A percentile compares a stretch with the other conserved stretches of the same genome.
These are phyloP conservation scores for Callitettix versicolor DNA, from an alignment of 1,140 invertebrate genomes.

Conservation along the genomic window DNA sequence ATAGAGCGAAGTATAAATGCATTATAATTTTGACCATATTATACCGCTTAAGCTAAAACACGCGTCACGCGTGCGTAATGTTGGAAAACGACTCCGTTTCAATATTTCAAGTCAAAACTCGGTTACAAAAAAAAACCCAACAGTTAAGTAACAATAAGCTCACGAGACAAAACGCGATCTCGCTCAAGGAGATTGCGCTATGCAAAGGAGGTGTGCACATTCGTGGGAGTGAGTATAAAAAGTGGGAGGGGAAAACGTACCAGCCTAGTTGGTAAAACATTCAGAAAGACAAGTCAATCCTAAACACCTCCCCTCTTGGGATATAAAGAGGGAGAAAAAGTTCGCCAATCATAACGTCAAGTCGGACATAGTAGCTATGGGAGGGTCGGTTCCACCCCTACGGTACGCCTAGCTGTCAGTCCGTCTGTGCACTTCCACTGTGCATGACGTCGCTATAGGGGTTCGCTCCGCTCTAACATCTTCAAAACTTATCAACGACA, in stretches of 20 bases:
- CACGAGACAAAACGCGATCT: background rate
- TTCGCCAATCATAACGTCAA: background rate
- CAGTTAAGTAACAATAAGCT: too few species aligned
- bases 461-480: too few species aligned
- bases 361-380: background rate
- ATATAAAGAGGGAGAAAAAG: conserved; percentile 5
- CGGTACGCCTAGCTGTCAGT: background rate
- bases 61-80: too few species aligned
- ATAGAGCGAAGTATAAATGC: too few species aligned
- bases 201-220: background rate
- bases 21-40: too few species aligned
- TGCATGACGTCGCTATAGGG: background rate
- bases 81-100: too few species aligned
- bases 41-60: too few species aligned
- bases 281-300: conserved; percentile 12
- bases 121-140: too few species aligned
- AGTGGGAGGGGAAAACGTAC: conserved; percentile 6
- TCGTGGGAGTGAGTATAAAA: background rate
- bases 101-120: too few species aligned
- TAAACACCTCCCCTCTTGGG: conserved; percentile 2
- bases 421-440: background rate
- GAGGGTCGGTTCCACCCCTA: background rate
- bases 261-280: conserved; percentile 13
- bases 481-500: too few species aligned
- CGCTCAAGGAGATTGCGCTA: background rate